phyloP scores from a whole-genome alignment of 92 coral and sea anemone species.

The Heliopora coerulea region DNA sequence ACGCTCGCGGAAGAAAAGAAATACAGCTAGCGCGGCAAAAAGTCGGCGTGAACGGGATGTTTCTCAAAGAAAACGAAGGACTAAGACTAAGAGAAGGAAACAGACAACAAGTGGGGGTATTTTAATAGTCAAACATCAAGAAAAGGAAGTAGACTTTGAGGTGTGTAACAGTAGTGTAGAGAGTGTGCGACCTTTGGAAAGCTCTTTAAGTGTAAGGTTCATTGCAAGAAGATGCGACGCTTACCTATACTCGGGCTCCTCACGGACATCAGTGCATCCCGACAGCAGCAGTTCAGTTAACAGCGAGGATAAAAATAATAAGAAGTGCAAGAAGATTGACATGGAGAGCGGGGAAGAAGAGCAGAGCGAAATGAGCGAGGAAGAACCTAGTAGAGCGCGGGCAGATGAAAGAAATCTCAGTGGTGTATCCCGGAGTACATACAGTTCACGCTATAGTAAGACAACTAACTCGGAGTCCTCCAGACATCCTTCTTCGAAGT shows the following conservation, averaged over 20 bases:
- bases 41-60: background rate
- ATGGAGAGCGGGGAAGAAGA: background rate
- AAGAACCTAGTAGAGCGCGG: slow-evolving; percentile 9
- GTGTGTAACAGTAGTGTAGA: slow-evolving; percentile 23
- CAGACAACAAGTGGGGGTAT: slow-evolving; percentile 11
- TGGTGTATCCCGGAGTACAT: slow-evolving; percentile 13
- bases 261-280: slow-evolving; percentile 9
- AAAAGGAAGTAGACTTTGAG: slow-evolving; percentile 2
- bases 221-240: background rate
- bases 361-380: background rate
- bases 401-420: background rate
- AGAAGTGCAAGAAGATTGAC: background rate
- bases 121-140: slow-evolving; percentile 7
- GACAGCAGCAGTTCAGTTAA: slow-evolving; percentile 3
- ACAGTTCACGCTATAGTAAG: slow-evolving; percentile 49
- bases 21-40: slow-evolving; percentile 12
- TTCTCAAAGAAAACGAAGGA: slow-evolving; percentile 2
- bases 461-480: slow-evolving; percentile 71
- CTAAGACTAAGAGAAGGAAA: background rate
- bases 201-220: slow-evolving; percentile 9
- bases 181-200: slow-evolving; percentile 11
- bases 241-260: background rate
- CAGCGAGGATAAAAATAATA: background rate
- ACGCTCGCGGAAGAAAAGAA: slow-evolving; percentile 19
- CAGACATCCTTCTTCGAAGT: slow-evolving; percentile 66